phyloP scores from a whole-genome alignment of 2,797 vertebrate genomes.

The Dryobates pubescens region DNA sequence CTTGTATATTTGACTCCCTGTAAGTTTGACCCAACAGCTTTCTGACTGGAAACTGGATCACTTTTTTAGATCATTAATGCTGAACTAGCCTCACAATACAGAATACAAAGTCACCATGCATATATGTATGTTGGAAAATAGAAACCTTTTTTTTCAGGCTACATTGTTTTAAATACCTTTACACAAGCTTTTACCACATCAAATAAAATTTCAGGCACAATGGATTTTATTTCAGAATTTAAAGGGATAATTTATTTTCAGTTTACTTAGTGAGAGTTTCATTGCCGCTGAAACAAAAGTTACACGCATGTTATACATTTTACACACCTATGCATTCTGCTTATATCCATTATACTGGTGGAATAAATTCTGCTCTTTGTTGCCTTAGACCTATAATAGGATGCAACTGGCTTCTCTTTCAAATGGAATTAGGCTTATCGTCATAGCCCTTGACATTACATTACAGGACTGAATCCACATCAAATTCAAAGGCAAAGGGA shows the following conservation, averaged over 20 bases:
- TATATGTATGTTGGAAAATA: not conserved
- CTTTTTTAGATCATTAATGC: not conserved
- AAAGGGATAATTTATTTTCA: not conserved
- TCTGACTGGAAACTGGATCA: not conserved
- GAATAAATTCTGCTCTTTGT: not conserved
- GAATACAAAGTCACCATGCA: not conserved
- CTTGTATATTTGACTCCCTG: not conserved
- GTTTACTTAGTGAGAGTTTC: not conserved
- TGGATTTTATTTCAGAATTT: not conserved
- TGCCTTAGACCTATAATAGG: not conserved
- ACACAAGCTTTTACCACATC: not conserved
- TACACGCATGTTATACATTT: not conserved
- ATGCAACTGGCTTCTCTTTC: not conserved
- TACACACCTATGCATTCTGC: not conserved
- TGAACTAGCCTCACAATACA: not conserved
- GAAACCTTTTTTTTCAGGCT: not conserved
- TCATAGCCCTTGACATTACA: not conserved
- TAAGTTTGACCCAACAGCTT: not conserved
- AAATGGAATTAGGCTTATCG: not conserved
- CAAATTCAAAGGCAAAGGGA: not conserved
- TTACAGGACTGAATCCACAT: not conserved
- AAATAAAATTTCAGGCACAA: not conserved
- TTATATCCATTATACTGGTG: fast-evolving
- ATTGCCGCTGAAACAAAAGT: not conserved
- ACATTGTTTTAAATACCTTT: not conserved